These are phyloP conservation scores for Heloderma charlesbogerti DNA, from an alignment of 2,113 vertebrate genomes.

Conservation along the genomic window DNA sequence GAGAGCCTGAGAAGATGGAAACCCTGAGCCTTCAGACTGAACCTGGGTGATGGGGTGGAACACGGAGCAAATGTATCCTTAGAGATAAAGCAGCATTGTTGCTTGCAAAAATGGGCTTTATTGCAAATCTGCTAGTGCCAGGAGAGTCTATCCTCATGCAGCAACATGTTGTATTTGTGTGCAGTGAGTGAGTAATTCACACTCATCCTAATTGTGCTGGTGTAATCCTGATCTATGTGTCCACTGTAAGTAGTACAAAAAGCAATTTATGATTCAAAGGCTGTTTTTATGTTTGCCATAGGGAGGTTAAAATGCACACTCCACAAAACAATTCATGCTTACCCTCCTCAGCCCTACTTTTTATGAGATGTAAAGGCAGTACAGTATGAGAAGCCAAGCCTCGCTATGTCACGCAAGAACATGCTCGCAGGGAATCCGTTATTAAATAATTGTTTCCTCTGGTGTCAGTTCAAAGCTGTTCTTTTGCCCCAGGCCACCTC, in stretches of 20 bases:
- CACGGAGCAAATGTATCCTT: too few species aligned
- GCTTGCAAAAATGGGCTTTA: not conserved
- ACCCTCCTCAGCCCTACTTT: not conserved
- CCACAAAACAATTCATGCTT: not conserved
- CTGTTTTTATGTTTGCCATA: not conserved
- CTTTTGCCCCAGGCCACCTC: not conserved
- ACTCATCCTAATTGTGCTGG: not conserved
- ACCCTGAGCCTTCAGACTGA: too few species aligned
- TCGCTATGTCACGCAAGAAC: not conserved
- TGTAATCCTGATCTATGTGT: not conserved
- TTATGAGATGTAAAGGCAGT: too few species aligned
- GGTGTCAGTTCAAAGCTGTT: not conserved
- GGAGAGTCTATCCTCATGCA: not conserved
- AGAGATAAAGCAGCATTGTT: not conserved
- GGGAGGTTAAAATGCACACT: too few species aligned
- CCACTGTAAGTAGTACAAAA: too few species aligned
- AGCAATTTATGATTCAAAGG: not conserved
- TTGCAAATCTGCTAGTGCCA: not conserved
- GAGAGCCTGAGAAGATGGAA: not conserved
- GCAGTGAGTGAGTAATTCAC: too few species aligned
- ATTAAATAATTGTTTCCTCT: not conserved
- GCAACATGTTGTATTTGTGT: not conserved
- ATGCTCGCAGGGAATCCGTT: not conserved
- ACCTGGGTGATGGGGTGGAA: not conserved
- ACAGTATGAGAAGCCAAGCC: not conserved